A percentile compares a stretch with the other conserved stretches of the same genome.
Evolutionary conservation across 2,797 vertebrate species (phyloP).

Genomic region (Pipistrellus nathusii): DNA sequence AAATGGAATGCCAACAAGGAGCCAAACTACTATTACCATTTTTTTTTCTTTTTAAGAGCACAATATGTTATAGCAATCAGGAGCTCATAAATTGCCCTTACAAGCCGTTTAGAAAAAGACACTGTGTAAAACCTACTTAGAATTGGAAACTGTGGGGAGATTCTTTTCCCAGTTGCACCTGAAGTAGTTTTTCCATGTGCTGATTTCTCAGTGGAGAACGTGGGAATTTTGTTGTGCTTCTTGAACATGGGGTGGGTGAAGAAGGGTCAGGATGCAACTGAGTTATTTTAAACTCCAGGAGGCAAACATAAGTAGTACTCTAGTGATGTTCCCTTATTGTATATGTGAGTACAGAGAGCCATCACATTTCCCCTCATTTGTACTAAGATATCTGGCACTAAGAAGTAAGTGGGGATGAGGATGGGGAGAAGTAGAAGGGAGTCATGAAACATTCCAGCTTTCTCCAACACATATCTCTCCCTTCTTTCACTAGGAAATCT

Average conservation of each 20-base stretch:
- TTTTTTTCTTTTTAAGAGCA: conserved; percentile 59
- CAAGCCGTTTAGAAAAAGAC: conserved; percentile 65
- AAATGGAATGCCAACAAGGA: conserved; percentile 65
- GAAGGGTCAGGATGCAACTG: conserved; percentile 41
- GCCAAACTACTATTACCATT: conserved; percentile 61
- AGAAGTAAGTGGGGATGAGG: background rate
- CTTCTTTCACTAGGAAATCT: background rate
- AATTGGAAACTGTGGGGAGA: conserved; percentile 61
- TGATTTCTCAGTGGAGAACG: conserved; percentile 60
- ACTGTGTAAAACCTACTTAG: conserved; percentile 41
- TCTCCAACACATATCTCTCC: background rate
- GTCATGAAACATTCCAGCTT: background rate
- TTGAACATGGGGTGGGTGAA: background rate
- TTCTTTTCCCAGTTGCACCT: conserved; percentile 62
- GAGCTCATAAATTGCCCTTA: conserved; percentile 71
- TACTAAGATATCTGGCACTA: background rate
- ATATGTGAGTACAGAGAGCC: background rate
- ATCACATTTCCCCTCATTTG: background rate
- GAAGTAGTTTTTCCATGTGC: conserved; percentile 74
- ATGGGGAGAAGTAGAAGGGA: background rate
- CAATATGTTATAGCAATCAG: conserved; percentile 81
- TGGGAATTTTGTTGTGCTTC: conserved; percentile 57
- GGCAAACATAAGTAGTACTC: background rate
- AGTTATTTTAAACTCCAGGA: conserved; percentile 25
- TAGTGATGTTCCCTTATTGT: background rate